phyloP scores from a whole-genome alignment of 2,888 invertebrate genomes.

The Agrochola litura region DNA sequence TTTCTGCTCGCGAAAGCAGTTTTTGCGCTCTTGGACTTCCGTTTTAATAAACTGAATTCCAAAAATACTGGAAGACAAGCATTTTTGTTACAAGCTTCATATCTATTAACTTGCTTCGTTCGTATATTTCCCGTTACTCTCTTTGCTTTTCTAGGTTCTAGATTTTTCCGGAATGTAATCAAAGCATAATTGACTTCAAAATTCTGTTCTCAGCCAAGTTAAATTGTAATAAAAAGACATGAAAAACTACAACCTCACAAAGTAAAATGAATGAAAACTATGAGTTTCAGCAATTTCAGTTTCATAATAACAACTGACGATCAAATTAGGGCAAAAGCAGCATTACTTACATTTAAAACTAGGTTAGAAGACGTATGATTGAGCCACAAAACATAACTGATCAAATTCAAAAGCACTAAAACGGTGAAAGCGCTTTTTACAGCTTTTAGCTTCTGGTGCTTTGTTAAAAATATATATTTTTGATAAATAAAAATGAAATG shows the following conservation, averaged over 20 bases:
- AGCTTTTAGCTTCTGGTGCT: neutral
- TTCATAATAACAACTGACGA: neutral
- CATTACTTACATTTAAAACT: neutral
- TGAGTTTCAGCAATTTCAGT: neutral
- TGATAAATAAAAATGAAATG: too few species aligned
- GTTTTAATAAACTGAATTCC: neutral
- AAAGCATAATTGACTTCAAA: neutral
- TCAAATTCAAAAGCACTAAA: neutral
- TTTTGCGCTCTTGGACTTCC: too few species aligned
- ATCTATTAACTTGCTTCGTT: neutral
- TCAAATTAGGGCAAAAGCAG: neutral
- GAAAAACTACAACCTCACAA: neutral
- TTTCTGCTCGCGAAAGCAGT: neutral
- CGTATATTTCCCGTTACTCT: neutral
- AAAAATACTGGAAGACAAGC: neutral
- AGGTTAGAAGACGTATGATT: conserved; percentile 1
- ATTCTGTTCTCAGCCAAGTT: too few species aligned
- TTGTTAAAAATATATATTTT: too few species aligned
- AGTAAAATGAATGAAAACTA: neutral
- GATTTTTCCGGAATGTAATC: neutral
- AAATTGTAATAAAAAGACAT: neutral
- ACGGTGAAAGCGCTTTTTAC: neutral
- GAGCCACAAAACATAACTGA: conserved; percentile 1
- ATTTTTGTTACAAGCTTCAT: neutral
- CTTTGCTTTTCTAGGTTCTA: neutral